Percentiles rank a stretch among this genome's conserved stretches.
Evolutionary conservation across 1,140 invertebrate species (phyloP).

Genomic region (Papilio machaon): DNA sequence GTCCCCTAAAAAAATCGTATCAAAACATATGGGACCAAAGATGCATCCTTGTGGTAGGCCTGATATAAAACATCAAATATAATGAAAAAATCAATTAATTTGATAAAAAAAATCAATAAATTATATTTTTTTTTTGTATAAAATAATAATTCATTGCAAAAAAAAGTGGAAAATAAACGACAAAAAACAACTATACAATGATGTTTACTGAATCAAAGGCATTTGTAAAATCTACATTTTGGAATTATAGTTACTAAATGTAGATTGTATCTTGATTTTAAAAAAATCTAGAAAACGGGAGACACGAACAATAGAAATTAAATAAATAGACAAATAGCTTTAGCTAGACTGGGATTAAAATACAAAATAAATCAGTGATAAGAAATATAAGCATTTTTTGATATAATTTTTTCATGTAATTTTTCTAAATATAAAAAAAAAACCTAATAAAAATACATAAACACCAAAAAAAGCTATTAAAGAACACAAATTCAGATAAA

Average conservation of each 20-base stretch:
- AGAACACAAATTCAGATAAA: not conserved
- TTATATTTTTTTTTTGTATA: not conserved
- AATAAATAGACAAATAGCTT: not conserved
- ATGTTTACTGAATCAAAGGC: not conserved
- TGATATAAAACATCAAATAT: not conserved
- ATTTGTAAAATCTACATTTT: slow-evolving; percentile 2
- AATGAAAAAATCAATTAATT: not conserved
- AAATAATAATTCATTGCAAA: not conserved
- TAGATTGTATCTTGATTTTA: not conserved
- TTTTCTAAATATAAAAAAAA: not conserved
- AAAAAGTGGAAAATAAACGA: not conserved
- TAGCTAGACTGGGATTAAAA: not conserved
- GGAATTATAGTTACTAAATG: not conserved
- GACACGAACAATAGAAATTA: not conserved
- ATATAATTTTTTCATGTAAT: not conserved
- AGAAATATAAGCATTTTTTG: not conserved
- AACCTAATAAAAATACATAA: not conserved
- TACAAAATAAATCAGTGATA: not conserved
- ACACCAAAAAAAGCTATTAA: not conserved
- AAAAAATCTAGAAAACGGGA: not conserved
- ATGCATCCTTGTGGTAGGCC: not conserved
- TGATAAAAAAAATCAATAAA: not conserved
- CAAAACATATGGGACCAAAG: not conserved
- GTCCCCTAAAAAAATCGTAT: not conserved
- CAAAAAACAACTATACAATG: not conserved